Evolutionary conservation across 1,140 invertebrate species (phyloP).

Genomic region (Cotesia chilonis): DNA sequence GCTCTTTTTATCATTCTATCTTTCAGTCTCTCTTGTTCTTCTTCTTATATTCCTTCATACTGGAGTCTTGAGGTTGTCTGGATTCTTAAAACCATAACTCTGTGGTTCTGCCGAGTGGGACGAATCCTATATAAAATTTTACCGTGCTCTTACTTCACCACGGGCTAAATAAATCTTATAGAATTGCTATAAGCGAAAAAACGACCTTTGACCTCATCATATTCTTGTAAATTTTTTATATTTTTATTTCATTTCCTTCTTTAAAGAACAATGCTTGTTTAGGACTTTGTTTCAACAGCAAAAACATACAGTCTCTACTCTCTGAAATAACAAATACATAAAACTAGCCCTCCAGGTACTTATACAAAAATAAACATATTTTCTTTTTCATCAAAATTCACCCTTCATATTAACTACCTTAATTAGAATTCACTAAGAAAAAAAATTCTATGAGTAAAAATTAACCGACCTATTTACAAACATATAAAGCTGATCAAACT

Average conservation of each 20-base stretch:
- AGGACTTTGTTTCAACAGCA: conserved; percentile 9
- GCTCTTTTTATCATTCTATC: not conserved
- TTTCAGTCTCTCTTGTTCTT: not conserved
- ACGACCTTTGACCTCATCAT: conserved; percentile 15
- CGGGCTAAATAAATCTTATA: conserved; percentile 22
- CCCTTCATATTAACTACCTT: not conserved
- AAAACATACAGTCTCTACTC: not conserved
- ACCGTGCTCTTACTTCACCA: conserved; percentile 3
- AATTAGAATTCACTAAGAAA: not conserved
- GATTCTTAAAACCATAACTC: conserved; percentile 16
- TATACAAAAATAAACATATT: not conserved
- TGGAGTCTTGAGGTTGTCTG: not conserved
- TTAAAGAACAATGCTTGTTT: conserved; percentile 18
- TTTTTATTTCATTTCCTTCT: not conserved
- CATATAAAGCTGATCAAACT: no score
- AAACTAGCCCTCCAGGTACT: not conserved
- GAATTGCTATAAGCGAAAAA: conserved; percentile 19
- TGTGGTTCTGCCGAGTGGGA: conserved; percentile 8
- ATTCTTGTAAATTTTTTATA: not conserved
- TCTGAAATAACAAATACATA: not conserved
- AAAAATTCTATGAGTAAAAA: no score
- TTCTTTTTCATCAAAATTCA: not conserved
- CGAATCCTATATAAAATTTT: conserved; percentile 28
- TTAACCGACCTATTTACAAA: no score
- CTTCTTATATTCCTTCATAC: not conserved